Evolutionary conservation across 2,888 invertebrate genomes (phyloP), one percentile per base, ranked within the genome.

Genomic region (Thera britannica): DNA sequence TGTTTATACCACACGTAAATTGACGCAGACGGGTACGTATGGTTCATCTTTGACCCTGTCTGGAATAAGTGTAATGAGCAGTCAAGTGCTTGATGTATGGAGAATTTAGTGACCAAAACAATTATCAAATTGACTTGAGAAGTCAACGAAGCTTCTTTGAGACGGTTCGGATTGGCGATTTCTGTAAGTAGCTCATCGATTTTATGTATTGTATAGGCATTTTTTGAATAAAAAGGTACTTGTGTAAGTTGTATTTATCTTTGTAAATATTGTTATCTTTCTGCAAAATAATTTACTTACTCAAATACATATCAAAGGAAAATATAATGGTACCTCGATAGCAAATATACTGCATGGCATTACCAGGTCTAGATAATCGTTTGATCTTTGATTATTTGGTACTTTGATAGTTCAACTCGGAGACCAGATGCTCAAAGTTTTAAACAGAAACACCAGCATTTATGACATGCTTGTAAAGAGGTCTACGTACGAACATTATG

Each of bases 21-120:
- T 61, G 60, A 61, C 52, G 60, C 52, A 52, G 60, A 52, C 49
- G 12, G 52, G 23, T 41, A 46, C 11, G 34, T 46, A 44, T 51
- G 60, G 52, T 4, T n/a, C 46, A 46, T 35, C 62, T 62, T 54
- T 62, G 60, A 52, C 60, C 60, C 48, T 11, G 44, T 23, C 9
- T 61, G 60, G 51, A 41, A 34, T 52, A 58, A 58, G 36, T 54
- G 5, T 52, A 35, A 7, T 23, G 34, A 8, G 7, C 2, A 46
- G 44, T 9, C 44, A 46, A 46, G 44, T 46, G 9, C 44, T 46
- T 41, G 5, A 5, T 41, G 41, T 6, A 38, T 6, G 38, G 38
- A 6, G 3, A 7, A 7, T 41, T 41, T 2, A 7, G 41, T 6
- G 41, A 41, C 23, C 23, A 23, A 23, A 23, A 23, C 1, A 41